These are phyloP conservation scores for Prunella fulvescens DNA, from an alignment of 2,113 vertebrate genomes.

Conservation along the genomic window DNA sequence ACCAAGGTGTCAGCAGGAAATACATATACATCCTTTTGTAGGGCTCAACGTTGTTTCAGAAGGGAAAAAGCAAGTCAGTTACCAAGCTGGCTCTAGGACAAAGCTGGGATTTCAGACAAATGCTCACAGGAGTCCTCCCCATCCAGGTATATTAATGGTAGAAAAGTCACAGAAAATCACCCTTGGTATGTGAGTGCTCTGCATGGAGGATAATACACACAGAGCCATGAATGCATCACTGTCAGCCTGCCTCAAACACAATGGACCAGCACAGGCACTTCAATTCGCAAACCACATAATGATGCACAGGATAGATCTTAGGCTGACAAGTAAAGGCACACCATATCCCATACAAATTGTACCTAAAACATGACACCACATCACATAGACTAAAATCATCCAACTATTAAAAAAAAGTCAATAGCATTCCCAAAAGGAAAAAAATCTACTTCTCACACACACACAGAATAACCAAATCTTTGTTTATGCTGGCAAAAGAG, in stretches of 20 bases:
- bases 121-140: not conserved
- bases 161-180: not conserved
- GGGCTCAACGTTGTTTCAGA: not conserved
- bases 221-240: not conserved
- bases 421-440: not conserved
- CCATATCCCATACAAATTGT: not conserved
- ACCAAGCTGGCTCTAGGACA: not conserved
- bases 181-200: not conserved
- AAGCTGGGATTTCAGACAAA: not conserved
- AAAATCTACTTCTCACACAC: not conserved
- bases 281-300: fast-evolving
- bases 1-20: not conserved
- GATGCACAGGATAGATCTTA: not conserved
- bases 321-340: not conserved
- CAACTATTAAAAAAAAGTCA: not conserved
- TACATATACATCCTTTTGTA: not conserved
- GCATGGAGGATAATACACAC: not conserved
- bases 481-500: not conserved
- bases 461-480: not conserved
- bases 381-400: not conserved
- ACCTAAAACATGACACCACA: not conserved
- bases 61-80: not conserved
- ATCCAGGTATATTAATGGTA: not conserved
- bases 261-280: not conserved
- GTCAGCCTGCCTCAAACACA: not conserved